Evolutionary conservation across 2,888 invertebrate species (phyloP).

Genomic region (Nomada fabriciana): DNA sequence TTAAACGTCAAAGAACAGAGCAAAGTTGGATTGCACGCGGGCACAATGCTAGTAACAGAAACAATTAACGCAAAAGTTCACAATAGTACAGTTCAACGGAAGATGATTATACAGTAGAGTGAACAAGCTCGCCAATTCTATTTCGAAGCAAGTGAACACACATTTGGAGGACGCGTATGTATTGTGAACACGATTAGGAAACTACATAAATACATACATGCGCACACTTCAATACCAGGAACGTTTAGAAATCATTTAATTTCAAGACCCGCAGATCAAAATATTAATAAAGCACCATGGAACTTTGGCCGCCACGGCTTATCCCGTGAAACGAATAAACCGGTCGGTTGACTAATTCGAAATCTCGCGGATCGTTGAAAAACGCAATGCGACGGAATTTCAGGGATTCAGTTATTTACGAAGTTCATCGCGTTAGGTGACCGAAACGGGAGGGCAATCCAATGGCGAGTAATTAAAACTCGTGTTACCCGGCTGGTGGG

Average conservation of each 20-base stretch:
- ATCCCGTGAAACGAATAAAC: background rate
- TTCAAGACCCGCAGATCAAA: too few species aligned
- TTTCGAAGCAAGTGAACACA: background rate
- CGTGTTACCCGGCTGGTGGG: conserved; percentile 11
- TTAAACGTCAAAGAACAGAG: too few species aligned
- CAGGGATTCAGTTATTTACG: conserved; percentile 17
- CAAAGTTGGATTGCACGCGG: too few species aligned
- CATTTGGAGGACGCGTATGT: background rate
- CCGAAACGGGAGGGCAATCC: conserved; percentile 14
- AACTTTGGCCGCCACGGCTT: too few species aligned
- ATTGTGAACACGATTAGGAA: background rate
- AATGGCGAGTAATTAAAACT: conserved; percentile 41
- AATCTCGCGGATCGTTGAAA: background rate
- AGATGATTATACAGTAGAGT: background rate
- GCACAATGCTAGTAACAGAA: background rate
- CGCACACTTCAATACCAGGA: too few species aligned
- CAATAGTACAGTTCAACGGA: background rate
- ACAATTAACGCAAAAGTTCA: background rate
- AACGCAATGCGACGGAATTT: conserved; percentile 3
- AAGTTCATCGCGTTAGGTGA: conserved; percentile 35
- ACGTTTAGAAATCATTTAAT: too few species aligned
- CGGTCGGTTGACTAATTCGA: background rate
- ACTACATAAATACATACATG: background rate
- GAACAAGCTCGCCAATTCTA: background rate
- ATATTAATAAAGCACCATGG: too few species aligned